Conservation (phyloP, 2,888 invertebrate genomes). For the Leptothorax acervorum region DNA sequence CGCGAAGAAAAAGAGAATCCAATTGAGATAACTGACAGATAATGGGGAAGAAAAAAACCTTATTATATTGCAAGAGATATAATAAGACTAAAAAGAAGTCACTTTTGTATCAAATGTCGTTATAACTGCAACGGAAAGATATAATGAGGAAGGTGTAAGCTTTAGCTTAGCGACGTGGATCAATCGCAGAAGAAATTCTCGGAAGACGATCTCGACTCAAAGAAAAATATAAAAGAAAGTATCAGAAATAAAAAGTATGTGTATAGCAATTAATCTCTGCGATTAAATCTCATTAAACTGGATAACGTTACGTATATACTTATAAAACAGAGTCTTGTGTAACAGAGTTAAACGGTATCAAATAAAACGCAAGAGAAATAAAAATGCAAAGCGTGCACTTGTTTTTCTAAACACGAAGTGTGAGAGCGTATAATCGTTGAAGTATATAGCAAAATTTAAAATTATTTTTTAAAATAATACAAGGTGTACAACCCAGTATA, state of each 20-base stretch:
- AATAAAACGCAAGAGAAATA: background rate
- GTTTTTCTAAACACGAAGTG: background rate
- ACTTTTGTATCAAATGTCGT: background rate
- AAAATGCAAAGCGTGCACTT: background rate
- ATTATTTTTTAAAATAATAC: conserved; percentile 8
- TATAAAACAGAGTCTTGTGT: background rate
- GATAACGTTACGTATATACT: background rate
- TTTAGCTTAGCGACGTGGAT: background rate
- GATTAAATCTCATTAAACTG: conserved; percentile 1
- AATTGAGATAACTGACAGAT: background rate
- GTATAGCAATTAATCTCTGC: background rate
- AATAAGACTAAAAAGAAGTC: background rate
- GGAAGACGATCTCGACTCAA: background rate
- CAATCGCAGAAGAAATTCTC: background rate
- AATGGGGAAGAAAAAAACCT: background rate
- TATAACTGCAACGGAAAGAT: conserved; percentile 3
- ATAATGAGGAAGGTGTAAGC: background rate
- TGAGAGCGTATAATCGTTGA: background rate
- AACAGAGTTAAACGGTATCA: background rate
- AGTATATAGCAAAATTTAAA: background rate
- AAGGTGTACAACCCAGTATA: conserved; percentile 13
- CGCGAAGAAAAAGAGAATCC: background rate
- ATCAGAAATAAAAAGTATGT: background rate
- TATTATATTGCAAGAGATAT: background rate
- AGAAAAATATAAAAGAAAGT: background rate